These are phyloP conservation scores for Glaucopsyche alexis DNA, from an alignment of 2,888 invertebrate species.

Conservation along the genomic window DNA sequence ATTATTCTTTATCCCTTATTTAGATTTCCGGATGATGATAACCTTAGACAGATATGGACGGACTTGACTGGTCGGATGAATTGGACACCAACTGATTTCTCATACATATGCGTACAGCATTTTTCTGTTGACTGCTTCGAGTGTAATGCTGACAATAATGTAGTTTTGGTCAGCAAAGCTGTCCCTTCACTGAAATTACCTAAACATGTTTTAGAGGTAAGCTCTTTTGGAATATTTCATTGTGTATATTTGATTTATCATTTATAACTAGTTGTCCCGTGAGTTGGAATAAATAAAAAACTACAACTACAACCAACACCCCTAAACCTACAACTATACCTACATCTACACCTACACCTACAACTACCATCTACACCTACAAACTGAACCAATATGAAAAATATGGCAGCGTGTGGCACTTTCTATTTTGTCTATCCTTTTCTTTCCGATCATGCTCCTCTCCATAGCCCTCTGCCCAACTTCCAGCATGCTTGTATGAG, in stretches of 20 bases:
- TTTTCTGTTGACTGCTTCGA: slow-evolving; percentile 72
- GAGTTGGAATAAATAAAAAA: no score
- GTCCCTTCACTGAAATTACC: slow-evolving; percentile 70
- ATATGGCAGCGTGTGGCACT: no score
- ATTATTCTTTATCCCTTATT: slow-evolving; percentile 11
- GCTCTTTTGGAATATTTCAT: not conserved
- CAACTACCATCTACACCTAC: no score
- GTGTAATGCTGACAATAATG: slow-evolving; percentile 56
- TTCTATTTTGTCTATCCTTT: no score
- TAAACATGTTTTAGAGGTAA: slow-evolving; percentile 69
- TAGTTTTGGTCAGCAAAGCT: slow-evolving; percentile 64
- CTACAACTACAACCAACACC: no score
- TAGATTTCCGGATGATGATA: slow-evolving; percentile 69
- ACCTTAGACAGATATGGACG: slow-evolving; percentile 67
- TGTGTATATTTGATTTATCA: not conserved
- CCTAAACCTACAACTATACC: no score
- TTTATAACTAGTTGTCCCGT: no score
- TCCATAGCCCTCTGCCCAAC: no score
- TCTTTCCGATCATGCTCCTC: no score
- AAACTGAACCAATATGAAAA: no score
- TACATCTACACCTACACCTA: no score
- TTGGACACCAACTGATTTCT: slow-evolving; percentile 73
- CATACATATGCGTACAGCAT: slow-evolving; percentile 72
- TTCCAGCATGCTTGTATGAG: no score
- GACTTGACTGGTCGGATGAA: slow-evolving; percentile 70